phyloP scores from a whole-genome alignment of 2,888 invertebrate species.

The Cecidostiba fungosa region DNA sequence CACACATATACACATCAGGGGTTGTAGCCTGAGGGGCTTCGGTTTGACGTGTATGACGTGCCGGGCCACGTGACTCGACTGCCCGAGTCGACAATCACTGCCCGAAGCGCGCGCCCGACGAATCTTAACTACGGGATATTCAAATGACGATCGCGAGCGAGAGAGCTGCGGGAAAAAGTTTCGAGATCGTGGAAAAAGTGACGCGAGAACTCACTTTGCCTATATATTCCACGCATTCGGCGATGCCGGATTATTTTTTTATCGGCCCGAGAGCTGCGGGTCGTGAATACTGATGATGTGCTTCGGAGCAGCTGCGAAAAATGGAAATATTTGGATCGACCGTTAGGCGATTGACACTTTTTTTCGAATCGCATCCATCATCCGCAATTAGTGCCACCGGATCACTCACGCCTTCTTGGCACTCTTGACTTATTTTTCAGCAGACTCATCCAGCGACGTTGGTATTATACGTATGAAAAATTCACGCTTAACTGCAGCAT shows the following conservation, averaged over 20 bases:
- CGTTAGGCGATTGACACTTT: not conserved
- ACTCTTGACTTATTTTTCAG: not conserved
- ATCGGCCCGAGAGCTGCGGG: not conserved
- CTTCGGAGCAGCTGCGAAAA: not conserved
- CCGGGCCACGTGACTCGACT: conserved; percentile 78
- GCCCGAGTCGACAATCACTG: conserved; percentile 78
- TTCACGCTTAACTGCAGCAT: not conserved
- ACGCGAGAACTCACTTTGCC: conserved; percentile 4
- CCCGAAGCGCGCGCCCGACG: conserved; percentile 68
- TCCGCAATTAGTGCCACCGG: not conserved
- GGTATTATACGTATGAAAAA: too few species aligned
- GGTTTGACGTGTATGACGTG: conserved; percentile 80
- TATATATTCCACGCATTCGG: too few species aligned
- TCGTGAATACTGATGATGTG: not conserved
- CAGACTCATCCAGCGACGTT: not conserved
- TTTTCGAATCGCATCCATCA: conserved; percentile 8
- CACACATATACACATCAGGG: not conserved
- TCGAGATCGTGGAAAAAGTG: not conserved
- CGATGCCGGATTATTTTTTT: not conserved
- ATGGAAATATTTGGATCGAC: not conserved
- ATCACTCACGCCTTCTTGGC: not conserved
- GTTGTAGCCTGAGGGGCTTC: conserved; percentile 59
- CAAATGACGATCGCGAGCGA: conserved; percentile 50
- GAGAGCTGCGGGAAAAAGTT: not conserved
- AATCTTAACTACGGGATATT: conserved; percentile 76